phyloP scores from a whole-genome alignment of 1,140 invertebrate species.

The Habropoda laboriosa region DNA sequence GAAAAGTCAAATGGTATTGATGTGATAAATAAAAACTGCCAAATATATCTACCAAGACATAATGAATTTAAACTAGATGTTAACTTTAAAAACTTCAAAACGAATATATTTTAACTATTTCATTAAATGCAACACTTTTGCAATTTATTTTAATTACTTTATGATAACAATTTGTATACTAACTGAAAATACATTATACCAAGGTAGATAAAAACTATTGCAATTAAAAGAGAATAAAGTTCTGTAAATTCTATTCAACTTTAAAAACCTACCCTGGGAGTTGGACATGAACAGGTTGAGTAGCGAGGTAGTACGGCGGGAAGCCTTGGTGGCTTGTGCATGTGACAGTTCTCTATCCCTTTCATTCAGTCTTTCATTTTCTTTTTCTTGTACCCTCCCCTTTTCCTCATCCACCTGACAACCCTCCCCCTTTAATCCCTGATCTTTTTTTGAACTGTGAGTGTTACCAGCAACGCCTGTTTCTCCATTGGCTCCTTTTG shows the following conservation, averaged over 20 bases:
- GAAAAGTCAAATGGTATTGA: constrained; percentile 48
- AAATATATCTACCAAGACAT: constrained; percentile 48
- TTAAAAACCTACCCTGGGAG: constrained; percentile 89
- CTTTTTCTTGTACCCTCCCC: constrained; percentile 77
- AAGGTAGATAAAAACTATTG: constrained; percentile 52
- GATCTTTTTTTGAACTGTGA: constrained; percentile 78
- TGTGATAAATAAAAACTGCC: constrained; percentile 50
- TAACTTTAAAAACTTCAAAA: constrained; percentile 2
- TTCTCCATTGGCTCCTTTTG: constrained; percentile 79
- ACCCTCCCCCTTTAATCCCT: constrained; percentile 77
- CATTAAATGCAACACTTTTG: background rate
- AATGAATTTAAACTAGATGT: constrained; percentile 31
- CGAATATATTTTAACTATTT: background rate
- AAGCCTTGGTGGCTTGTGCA: constrained; percentile 86
- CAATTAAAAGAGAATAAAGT: constrained; percentile 50
- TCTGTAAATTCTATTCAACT: constrained; percentile 54
- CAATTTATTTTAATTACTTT: background rate
- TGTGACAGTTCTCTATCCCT: constrained; percentile 75
- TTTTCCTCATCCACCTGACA: constrained; percentile 70
- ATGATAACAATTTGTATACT: background rate
- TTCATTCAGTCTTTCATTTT: constrained; percentile 69
- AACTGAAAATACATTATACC: constrained; percentile 34
- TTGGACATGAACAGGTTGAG: constrained; percentile 97
- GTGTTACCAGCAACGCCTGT: constrained; percentile 81
- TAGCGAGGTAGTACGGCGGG: constrained; percentile 95